These are phyloP conservation scores for Mimas tiliae DNA, from an alignment of 2,888 invertebrate species.

Conservation along the genomic window DNA sequence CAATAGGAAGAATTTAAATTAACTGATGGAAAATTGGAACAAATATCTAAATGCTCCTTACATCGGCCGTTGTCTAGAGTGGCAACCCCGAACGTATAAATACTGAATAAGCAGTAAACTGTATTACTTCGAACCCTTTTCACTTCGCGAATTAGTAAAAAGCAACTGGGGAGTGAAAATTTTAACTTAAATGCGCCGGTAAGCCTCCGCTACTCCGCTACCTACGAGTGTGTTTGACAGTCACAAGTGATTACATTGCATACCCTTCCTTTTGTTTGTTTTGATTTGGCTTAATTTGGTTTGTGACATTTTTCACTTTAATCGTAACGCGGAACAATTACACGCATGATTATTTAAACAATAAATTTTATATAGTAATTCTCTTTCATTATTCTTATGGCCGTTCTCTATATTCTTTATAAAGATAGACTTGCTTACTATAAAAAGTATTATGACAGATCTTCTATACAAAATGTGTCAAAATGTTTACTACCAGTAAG, in stretches of 20 bases:
- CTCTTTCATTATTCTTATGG: neutral
- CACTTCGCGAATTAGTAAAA: conserved; percentile 85
- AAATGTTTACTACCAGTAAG: too few relatives aligned
- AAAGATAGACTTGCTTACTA: too few relatives aligned
- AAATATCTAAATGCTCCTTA: conserved; percentile 77
- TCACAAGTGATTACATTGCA: conserved; percentile 80
- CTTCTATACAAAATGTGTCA: too few relatives aligned
- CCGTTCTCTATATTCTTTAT: too few relatives aligned
- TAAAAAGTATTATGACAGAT: too few relatives aligned
- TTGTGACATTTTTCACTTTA: conserved; percentile 70
- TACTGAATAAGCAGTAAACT: conserved; percentile 85
- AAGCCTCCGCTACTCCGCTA: conserved; percentile 68
- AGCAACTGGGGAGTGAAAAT: conserved; percentile 84
- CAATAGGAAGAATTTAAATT: conserved; percentile 34
- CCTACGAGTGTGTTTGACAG: conserved; percentile 83
- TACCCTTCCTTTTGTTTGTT: conserved; percentile 80
- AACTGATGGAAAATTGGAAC: conserved; percentile 58
- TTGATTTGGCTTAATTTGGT: conserved; percentile 80
- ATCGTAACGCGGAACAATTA: neutral
- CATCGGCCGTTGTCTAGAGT: conserved; percentile 67
- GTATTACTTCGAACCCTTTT: conserved; percentile 85
- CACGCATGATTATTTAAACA: neutral
- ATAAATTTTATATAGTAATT: neutral
- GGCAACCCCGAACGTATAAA: conserved; percentile 79
- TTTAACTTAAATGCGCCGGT: conserved; percentile 82